Evolutionary conservation across 2,888 invertebrate genomes (phyloP).

Genomic region (Synergus laeviventris): DNA sequence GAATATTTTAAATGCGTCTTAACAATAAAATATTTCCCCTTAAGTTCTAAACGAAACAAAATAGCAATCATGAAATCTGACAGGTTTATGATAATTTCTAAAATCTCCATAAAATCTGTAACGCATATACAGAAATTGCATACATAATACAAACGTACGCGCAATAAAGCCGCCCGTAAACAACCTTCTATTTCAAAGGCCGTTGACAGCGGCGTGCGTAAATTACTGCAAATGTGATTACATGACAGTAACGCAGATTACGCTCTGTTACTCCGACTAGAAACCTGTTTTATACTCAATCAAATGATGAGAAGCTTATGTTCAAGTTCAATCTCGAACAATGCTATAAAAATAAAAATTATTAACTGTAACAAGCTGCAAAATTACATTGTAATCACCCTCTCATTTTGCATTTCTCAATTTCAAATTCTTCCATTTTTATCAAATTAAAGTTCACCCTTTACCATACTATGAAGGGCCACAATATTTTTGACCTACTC

Average conservation of each 20-base stretch:
- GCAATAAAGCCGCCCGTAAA: not conserved
- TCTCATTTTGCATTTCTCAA: no score
- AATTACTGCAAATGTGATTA: conserved; percentile 7
- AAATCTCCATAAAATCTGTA: not conserved
- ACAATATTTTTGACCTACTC: no score
- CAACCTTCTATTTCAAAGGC: conserved; percentile 7
- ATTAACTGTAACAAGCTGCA: not conserved
- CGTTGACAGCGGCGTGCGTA: not conserved
- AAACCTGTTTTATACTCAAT: not conserved
- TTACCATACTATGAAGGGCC: no score
- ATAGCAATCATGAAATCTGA: not conserved
- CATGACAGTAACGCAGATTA: conserved; percentile 3
- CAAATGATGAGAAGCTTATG: not conserved
- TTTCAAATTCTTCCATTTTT: no score
- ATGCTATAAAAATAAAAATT: not conserved
- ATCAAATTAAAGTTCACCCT: no score
- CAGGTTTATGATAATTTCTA: not conserved
- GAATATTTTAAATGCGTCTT: not conserved
- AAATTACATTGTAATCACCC: no score
- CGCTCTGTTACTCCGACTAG: conserved; percentile 1
- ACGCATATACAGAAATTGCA: not conserved
- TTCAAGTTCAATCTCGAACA: not conserved
- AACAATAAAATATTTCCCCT: not conserved
- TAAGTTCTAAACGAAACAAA: not conserved
- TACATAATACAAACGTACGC: not conserved